Conservation (phyloP, 2,797 vertebrate genomes). For the Xenentodon cancila region DNA sequence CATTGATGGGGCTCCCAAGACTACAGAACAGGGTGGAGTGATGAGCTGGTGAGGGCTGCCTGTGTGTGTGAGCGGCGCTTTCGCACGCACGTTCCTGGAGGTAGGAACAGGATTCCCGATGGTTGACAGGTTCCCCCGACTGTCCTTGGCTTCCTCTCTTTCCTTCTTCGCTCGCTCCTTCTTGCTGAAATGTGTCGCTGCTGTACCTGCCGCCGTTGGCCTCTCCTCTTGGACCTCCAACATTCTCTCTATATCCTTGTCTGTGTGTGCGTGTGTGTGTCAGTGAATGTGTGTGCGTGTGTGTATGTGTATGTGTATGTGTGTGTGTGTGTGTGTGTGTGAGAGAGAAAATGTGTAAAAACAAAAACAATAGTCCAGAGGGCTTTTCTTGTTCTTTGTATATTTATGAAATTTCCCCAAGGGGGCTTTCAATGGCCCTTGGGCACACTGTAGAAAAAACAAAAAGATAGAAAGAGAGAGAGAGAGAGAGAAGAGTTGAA, state of each 20-base stretch:
- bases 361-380: slow-evolving; percentile 70
- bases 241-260: slow-evolving; percentile 89
- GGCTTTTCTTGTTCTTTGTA: slow-evolving; percentile 70
- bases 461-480: slow-evolving; percentile 20
- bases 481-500: slow-evolving; percentile 14
- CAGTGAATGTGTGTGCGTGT: slow-evolving; percentile 21
- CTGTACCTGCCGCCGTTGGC: slow-evolving; percentile 83
- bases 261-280: slow-evolving; percentile 38
- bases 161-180: slow-evolving; percentile 94
- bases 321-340: slow-evolving; percentile 32
- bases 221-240: slow-evolving; percentile 97
- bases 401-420: slow-evolving; percentile 91
- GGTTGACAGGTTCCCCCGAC: slow-evolving; percentile 76
- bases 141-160: slow-evolving; percentile 89
- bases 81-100: slow-evolving; percentile 80
- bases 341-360: slow-evolving; percentile 47
- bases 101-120: slow-evolving; percentile 82
- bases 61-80: slow-evolving; percentile 77
- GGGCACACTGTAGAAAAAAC: slow-evolving; percentile 86
- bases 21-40: slow-evolving; percentile 89
- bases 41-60: slow-evolving; percentile 88
- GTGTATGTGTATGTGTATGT: slow-evolving; percentile 35
- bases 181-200: slow-evolving; percentile 89
- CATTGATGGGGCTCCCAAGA: slow-evolving; percentile 98
- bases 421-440: slow-evolving; percentile 97